Conservation (phyloP, 2,113 vertebrate genomes). For the Bagarius yarrelli region DNA sequence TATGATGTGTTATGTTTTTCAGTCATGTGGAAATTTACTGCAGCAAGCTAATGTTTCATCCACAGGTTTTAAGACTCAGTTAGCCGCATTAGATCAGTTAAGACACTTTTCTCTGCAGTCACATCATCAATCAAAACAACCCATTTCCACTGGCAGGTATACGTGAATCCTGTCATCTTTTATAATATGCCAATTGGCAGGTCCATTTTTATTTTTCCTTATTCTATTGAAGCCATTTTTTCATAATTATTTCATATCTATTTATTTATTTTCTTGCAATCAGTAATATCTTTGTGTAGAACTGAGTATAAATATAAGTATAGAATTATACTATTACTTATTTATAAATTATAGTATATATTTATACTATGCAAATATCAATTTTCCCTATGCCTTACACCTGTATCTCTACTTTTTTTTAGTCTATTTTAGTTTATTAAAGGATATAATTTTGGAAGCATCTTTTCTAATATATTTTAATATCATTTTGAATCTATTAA, state of each 20-base stretch:
- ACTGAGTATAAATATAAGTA: too few species aligned
- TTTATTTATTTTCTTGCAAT: not conserved
- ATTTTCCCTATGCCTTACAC: too few species aligned
- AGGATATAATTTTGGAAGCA: not conserved
- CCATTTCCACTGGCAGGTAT: not conserved
- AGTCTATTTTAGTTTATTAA: too few species aligned
- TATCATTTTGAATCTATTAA: not conserved
- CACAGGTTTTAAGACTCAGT: not conserved
- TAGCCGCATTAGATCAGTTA: not conserved
- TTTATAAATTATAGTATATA: too few species aligned
- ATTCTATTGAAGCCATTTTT: not conserved
- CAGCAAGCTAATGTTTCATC: not conserved
- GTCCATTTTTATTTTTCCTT: not conserved
- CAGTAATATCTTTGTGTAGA: not conserved
- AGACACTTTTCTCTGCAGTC: constrained; percentile 5
- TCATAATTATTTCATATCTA: not conserved
- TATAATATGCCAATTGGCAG: not conserved
- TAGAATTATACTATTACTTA: too few species aligned
- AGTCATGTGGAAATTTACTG: not conserved
- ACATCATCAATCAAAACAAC: constrained; percentile 4
- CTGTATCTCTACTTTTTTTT: too few species aligned
- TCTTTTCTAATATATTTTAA: not conserved
- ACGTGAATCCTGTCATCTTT: not conserved
- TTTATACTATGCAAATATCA: too few species aligned
- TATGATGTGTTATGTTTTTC: not conserved